Evolutionary conservation across 2,113 vertebrate genomes (phyloP).

Genomic region (Empidonax alnorum): DNA sequence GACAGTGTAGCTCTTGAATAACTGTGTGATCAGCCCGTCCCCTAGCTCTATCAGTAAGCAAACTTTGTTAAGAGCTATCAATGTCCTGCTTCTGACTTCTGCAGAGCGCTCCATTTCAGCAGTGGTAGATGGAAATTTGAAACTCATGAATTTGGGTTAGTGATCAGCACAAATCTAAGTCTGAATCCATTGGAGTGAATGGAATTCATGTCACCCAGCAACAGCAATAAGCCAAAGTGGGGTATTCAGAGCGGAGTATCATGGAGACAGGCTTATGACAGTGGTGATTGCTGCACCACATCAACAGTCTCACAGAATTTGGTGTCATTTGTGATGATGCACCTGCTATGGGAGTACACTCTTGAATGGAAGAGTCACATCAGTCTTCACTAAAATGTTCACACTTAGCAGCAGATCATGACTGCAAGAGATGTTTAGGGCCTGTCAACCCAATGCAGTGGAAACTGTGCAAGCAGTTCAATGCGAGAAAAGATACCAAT

Average conservation of each 20-base stretch:
- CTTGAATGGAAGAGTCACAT: background rate
- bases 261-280: background rate
- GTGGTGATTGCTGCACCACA: background rate
- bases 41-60: background rate
- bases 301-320: background rate
- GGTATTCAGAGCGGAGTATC: too few species aligned
- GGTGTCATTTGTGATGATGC: background rate
- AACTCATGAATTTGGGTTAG: accelerated
- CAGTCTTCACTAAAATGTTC: background rate
- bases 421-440: background rate
- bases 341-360: background rate
- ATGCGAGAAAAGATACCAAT: background rate
- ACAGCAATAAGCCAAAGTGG: background rate
- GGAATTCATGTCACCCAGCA: background rate
- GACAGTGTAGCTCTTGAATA: background rate
- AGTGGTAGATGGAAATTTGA: background rate
- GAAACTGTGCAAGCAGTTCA: background rate
- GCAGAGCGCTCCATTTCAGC: background rate
- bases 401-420: background rate
- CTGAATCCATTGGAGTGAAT: background rate
- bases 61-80: background rate
- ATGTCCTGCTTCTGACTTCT: background rate
- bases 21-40: background rate
- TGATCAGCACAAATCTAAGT: background rate
- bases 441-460: background rate